Percentiles rank a stretch among this genome's conserved stretches.
Conservation (phyloP, 1,140 invertebrate genomes). For the Anoplophora glabripennis region DNA sequence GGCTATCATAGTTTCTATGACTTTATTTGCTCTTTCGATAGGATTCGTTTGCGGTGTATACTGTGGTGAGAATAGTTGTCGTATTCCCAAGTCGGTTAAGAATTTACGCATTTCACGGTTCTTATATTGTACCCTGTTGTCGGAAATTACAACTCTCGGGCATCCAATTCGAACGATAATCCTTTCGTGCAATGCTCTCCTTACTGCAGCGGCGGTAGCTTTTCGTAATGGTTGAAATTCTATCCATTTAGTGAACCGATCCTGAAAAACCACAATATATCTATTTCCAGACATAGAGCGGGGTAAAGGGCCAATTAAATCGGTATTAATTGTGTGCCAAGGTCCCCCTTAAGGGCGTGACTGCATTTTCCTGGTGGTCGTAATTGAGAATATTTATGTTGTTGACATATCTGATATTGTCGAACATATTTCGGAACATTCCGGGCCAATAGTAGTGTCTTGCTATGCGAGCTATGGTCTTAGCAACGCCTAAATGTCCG, state of each 20-base stretch:
- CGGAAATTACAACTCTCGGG: slow-evolving; percentile 41
- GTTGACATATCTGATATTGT: too few relatives aligned
- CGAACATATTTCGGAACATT: too few relatives aligned
- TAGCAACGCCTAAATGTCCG: too few relatives aligned
- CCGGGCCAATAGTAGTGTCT: too few relatives aligned
- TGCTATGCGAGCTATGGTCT: too few relatives aligned
- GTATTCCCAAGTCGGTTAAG: not conserved
- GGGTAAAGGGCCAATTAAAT: slow-evolving; percentile 50
- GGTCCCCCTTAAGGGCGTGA: slow-evolving; percentile 26
- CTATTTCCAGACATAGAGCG: too few relatives aligned
- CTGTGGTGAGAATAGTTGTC: slow-evolving; percentile 16
- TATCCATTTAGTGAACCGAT: too few relatives aligned
- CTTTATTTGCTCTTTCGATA: not conserved
- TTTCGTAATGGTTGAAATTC: too few relatives aligned
- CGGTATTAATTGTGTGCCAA: slow-evolving; percentile 44
- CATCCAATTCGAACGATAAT: slow-evolving; percentile 40
- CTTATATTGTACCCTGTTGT: slow-evolving; percentile 49
- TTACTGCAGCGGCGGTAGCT: too few relatives aligned
- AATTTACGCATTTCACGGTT: not conserved
- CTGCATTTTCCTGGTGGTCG: slow-evolving; percentile 41
- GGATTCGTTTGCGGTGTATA: slow-evolving; percentile 49
- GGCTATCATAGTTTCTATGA: too few relatives aligned
- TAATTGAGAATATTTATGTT: slow-evolving; percentile 38
- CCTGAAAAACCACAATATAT: too few relatives aligned
- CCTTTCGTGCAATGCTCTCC: slow-evolving; percentile 26